Percentiles rank a stretch among this genome's conserved stretches.
Conservation (phyloP, 2,797 vertebrate genomes). For the Phyllotis vaccarum region DNA sequence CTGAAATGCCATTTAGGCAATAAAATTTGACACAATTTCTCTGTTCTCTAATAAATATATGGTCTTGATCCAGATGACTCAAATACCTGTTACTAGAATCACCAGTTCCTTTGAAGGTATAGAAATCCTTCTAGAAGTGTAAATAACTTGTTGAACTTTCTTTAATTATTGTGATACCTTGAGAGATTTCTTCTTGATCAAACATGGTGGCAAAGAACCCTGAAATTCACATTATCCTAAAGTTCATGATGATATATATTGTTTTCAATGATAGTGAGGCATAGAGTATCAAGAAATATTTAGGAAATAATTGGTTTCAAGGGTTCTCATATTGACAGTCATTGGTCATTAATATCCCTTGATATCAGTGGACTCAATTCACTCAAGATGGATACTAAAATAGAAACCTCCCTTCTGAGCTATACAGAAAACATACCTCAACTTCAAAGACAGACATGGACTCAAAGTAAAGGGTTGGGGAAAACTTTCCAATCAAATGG, state of each 20-base stretch:
- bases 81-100: not conserved
- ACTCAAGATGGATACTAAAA: no score
- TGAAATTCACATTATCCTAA: not conserved
- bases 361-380: no score
- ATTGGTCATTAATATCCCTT: no score
- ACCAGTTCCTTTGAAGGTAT: not conserved
- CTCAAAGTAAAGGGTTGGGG: no score
- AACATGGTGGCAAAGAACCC: not conserved
- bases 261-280: not conserved
- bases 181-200: not conserved
- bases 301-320: not conserved
- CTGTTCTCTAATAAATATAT: not conserved
- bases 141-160: not conserved
- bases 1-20: not conserved
- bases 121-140: not conserved
- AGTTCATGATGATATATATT: not conserved
- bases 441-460: no score
- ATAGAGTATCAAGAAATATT: not conserved
- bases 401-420: no score
- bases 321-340: slow-evolving; percentile 22
- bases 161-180: not conserved
- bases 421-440: no score
- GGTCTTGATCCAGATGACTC: not conserved
- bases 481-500: no score
- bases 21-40: not conserved